Evolutionary conservation across 2,113 vertebrate genomes (phyloP).

Genomic region (Megalops atlanticus): DNA sequence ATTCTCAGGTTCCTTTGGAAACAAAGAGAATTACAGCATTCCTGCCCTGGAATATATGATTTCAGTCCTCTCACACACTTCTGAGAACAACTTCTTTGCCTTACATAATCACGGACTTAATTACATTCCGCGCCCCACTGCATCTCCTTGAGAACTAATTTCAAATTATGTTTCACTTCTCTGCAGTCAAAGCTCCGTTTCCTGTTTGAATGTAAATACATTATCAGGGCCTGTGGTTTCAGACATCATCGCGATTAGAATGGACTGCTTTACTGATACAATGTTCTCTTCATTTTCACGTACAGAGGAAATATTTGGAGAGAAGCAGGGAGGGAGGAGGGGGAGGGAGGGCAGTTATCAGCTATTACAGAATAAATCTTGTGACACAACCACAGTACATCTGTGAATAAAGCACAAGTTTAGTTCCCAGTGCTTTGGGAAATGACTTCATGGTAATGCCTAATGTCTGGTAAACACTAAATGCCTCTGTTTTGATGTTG

Average conservation of each 20-base stretch:
- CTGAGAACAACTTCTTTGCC: neutral
- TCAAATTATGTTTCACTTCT: neutral
- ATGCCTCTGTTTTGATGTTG: too few relatives aligned
- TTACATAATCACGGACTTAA: neutral
- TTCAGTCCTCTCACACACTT: neutral
- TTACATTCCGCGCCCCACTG: neutral
- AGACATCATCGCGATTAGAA: neutral
- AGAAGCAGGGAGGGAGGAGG: neutral
- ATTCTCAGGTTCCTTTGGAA: neutral
- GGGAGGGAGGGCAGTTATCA: neutral
- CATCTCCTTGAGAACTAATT: neutral
- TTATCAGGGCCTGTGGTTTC: neutral
- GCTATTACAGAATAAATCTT: neutral
- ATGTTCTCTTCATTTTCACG: neutral
- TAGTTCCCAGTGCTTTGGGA: too few relatives aligned
- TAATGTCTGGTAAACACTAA: too few relatives aligned
- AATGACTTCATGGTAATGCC: too few relatives aligned
- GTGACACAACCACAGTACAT: neutral
- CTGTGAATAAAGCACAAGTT: neutral
- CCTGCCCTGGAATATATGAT: neutral
- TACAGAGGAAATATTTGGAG: neutral
- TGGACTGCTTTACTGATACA: neutral
- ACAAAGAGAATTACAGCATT: neutral
- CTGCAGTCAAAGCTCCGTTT: neutral
- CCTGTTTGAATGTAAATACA: neutral